phyloP scores from a whole-genome alignment of 2,888 invertebrate genomes.

The Norana najaformis region DNA sequence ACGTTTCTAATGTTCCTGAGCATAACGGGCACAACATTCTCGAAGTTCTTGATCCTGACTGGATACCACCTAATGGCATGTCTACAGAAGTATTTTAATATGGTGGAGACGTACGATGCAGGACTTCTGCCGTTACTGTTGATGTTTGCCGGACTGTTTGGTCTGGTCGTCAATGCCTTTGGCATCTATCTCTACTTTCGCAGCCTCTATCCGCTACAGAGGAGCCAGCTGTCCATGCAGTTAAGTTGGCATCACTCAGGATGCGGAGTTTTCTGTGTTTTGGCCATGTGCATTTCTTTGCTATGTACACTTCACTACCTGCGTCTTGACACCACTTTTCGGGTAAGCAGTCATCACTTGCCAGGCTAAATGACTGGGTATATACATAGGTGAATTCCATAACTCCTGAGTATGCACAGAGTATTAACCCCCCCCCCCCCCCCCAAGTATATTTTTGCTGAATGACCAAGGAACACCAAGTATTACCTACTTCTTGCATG shows the following conservation, averaged over 20 bases:
- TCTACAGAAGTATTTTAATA: neutral
- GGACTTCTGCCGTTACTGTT: neutral
- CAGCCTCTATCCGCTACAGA: neutral
- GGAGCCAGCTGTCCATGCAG: neutral
- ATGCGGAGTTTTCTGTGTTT: neutral
- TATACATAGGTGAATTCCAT: too few species aligned
- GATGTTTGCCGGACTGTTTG: neutral
- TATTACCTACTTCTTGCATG: too few species aligned
- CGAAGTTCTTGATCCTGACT: neutral
- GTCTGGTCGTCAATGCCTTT: neutral
- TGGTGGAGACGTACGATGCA: constrained; percentile 9
- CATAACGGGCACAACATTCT: neutral
- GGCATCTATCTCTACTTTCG: constrained; percentile 7
- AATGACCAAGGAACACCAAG: too few species aligned
- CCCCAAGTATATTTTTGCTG: too few species aligned
- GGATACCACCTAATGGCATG: neutral
- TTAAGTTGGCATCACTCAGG: neutral
- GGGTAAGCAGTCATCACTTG: neutral
- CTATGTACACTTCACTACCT: neutral
- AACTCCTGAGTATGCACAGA: too few species aligned
- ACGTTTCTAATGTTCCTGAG: neutral
- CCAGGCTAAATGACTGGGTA: neutral
- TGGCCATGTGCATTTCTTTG: neutral
- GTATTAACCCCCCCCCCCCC: too few species aligned
- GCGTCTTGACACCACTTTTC: neutral